These are phyloP conservation scores for Brachylomia viminalis DNA, from an alignment of 2,888 invertebrate genomes.

Conservation along the genomic window DNA sequence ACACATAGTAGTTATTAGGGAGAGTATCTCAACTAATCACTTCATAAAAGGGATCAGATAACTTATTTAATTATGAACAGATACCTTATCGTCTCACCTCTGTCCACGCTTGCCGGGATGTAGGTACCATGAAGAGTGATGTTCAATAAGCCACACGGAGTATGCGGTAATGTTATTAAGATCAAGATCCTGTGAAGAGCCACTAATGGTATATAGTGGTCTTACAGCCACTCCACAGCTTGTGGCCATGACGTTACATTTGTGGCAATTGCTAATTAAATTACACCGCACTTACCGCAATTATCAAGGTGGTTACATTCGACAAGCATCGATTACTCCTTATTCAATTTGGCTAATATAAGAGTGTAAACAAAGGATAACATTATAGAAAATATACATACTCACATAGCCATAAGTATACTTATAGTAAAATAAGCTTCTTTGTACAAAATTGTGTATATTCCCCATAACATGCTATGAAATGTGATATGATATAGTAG, in stretches of 20 bases:
- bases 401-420: not conserved
- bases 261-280: constrained; percentile 53
- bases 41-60: not conserved
- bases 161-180: constrained; percentile 59
- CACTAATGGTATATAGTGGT: constrained; percentile 45
- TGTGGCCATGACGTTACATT: constrained; percentile 48
- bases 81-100: not conserved
- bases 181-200: constrained; percentile 46
- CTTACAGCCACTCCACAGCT: constrained; percentile 14
- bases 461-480: constrained; percentile 29
- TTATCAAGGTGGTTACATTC: constrained; percentile 27
- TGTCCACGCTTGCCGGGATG: not conserved
- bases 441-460: not conserved
- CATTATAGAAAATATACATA: not conserved
- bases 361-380: not conserved
- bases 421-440: constrained; percentile 3
- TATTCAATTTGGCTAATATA: not conserved
- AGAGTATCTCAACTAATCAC: not conserved
- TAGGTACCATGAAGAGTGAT: constrained; percentile 3
- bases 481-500: constrained; percentile 57
- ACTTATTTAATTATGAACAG: not conserved
- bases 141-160: constrained; percentile 43
- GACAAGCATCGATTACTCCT: constrained; percentile 25
- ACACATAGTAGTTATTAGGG: not conserved
- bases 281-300: constrained; percentile 42